These are phyloP conservation scores for Platanista minor DNA, from an alignment of 2,113 vertebrate genomes.

Conservation along the genomic window DNA sequence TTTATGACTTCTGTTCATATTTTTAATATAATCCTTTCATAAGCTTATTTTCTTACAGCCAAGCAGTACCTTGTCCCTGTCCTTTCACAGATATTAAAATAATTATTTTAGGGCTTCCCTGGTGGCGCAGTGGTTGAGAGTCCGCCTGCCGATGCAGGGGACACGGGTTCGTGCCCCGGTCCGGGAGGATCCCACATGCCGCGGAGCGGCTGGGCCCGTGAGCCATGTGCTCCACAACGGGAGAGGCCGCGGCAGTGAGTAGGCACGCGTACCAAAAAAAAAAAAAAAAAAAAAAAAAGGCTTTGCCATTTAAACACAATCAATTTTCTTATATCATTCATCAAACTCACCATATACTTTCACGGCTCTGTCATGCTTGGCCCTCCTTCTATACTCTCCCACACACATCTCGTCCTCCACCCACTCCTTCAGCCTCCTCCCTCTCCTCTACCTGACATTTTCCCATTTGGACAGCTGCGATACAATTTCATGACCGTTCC, in stretches of 20 bases:
- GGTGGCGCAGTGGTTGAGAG: too few species aligned
- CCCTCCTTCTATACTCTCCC: not conserved
- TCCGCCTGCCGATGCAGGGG: too few species aligned
- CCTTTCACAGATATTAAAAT: not conserved
- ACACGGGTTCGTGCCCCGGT: too few species aligned
- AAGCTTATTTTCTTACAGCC: not conserved
- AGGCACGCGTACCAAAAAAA: too few species aligned
- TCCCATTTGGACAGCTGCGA: not conserved
- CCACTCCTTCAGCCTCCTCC: not conserved
- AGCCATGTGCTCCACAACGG: too few species aligned
- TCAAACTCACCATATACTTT: not conserved
- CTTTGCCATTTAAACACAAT: not conserved
- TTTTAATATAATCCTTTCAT: not conserved
- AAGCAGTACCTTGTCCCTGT: not conserved
- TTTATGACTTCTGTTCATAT: not conserved
- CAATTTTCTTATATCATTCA: not conserved
- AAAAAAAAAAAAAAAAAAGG: not conserved
- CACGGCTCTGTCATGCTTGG: not conserved
- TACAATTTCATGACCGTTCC: not conserved
- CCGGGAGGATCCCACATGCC: too few species aligned
- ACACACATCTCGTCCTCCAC: accelerated
- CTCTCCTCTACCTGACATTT: not conserved
- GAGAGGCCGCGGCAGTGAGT: too few species aligned
- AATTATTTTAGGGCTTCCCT: not conserved
- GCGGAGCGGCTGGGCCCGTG: too few species aligned